Evolutionary conservation across 2,113 vertebrate species (phyloP), one percentile per base, ranked within the genome.

Genomic region (Pterocles burchelli): DNA sequence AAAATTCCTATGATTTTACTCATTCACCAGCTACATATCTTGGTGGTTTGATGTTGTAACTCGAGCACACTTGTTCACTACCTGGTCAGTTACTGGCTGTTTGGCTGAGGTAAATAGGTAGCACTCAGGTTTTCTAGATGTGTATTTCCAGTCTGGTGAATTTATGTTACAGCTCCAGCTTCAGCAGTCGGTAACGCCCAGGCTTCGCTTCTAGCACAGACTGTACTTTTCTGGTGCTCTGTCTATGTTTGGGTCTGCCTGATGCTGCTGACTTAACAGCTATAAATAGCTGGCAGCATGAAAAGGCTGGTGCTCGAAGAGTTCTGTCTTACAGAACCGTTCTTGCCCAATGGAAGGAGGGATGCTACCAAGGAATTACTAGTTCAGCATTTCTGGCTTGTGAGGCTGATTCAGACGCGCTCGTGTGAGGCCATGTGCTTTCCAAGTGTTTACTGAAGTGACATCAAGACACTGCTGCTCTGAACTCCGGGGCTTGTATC

Each of bases 171-270:
- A 0, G 57, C 68, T 70, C 41, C 67, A 49, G 21, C 36, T 70
- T 62, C 49, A 46, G 41, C 2, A 0, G n/a, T 49, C 1, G 9
- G 28, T 62, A 17, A 17, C 0, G 5, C 41, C 34, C 46, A 71
- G 57, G 16, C 26, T 51, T 41, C 0, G 2, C 43, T 90, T 57
- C 28, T 31, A 31, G 65, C 72, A 73, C 21, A 62, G 22, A 11
- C 58, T 62, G 36, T 33, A 41, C 17, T 52, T 66, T 62, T 28
- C 29, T 62, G 43, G 24, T 55, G 48, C 67, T 88, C 59, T 72
- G 63, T 17, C 51, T 77, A 7, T 28, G 72, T 57, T 46, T 73
- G 38, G 43, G n/a, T 70, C 73, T 84, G 55, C 38, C 49, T 46
- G 54, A 63, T 68, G 31, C 18, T 78, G 66, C 72, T 88, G 84